These are phyloP conservation scores for Aspidiotus rigidus DNA, from an alignment of 2,888 invertebrate species.

Conservation along the genomic window DNA sequence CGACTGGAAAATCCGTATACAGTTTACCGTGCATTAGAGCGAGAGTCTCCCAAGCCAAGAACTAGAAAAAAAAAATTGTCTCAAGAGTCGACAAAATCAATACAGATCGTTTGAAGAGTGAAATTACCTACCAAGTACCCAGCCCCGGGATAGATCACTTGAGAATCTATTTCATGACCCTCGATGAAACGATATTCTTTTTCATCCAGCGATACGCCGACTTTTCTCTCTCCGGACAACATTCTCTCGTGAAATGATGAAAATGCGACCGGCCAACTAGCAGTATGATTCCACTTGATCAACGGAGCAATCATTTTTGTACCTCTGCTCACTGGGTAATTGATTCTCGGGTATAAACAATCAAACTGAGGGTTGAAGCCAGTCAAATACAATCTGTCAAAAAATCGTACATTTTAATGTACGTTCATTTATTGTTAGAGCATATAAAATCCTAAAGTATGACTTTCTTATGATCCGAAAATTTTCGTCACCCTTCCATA, in stretches of 20 bases:
- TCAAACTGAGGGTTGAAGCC: slow-evolving; percentile 67
- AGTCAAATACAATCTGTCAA: slow-evolving; percentile 54
- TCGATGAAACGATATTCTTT: slow-evolving; percentile 32
- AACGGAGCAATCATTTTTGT: slow-evolving; percentile 75
- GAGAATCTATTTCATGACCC: slow-evolving; percentile 35
- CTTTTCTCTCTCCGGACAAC: slow-evolving; percentile 41
- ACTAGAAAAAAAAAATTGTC: slow-evolving; percentile 23
- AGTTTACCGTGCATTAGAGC: slow-evolving; percentile 34
- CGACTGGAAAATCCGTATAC: slow-evolving; percentile 34
- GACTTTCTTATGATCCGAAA: too few species aligned
- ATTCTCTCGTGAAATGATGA: slow-evolving; percentile 59
- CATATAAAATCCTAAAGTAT: too few species aligned
- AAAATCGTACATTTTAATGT: neutral
- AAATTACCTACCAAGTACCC: slow-evolving; percentile 34
- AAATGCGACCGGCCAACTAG: slow-evolving; percentile 55
- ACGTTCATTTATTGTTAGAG: too few species aligned
- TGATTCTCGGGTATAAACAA: slow-evolving; percentile 63
- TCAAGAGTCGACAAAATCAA: neutral
- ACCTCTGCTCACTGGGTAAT: slow-evolving; percentile 74
- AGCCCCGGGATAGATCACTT: slow-evolving; percentile 34
- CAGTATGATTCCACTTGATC: slow-evolving; percentile 79
- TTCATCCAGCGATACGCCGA: slow-evolving; percentile 34
- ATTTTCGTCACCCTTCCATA: too few species aligned
- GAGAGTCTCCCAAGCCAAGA: slow-evolving; percentile 35
- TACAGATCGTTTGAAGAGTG: neutral